Conservation (phyloP, 2,888 invertebrate genomes). For the Pristionchus entomophagus region DNA sequence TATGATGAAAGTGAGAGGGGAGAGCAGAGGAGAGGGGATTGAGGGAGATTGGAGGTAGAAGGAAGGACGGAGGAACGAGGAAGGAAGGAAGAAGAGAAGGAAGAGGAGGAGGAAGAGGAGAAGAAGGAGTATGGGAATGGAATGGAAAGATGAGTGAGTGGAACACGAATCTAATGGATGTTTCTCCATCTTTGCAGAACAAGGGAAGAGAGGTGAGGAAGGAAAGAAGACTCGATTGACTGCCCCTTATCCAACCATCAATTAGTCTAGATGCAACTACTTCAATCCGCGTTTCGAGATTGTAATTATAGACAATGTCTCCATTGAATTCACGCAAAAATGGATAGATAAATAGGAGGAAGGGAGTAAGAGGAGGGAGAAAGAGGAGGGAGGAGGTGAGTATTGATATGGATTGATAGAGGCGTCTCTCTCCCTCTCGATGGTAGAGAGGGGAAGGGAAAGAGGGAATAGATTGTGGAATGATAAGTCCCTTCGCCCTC, state of each 20-base stretch:
- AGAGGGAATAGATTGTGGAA: constrained; percentile 34
- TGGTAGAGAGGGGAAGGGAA: neutral
- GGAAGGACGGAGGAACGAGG: constrained; percentile 3
- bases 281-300: neutral
- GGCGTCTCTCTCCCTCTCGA: neutral
- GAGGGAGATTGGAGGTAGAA: neutral
- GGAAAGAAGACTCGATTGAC: neutral
- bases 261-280: neutral
- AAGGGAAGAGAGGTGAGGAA: neutral
- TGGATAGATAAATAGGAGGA: neutral
- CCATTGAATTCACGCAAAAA: neutral
- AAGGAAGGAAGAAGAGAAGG: neutral
- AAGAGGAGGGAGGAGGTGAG: neutral
- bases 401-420: constrained; percentile 44
- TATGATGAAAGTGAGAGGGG: neutral
- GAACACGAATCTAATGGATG: neutral
- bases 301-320: neutral
- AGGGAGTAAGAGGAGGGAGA: neutral
- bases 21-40: neutral
- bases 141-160: constrained; percentile 37
- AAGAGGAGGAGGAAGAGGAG: neutral
- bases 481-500: constrained; percentile 18
- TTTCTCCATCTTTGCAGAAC: neutral
- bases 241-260: constrained; percentile 18
- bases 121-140: neutral